Evolutionary conservation across 2,797 vertebrate genomes (phyloP).

Genomic region (Eutrigla gurnardus): DNA sequence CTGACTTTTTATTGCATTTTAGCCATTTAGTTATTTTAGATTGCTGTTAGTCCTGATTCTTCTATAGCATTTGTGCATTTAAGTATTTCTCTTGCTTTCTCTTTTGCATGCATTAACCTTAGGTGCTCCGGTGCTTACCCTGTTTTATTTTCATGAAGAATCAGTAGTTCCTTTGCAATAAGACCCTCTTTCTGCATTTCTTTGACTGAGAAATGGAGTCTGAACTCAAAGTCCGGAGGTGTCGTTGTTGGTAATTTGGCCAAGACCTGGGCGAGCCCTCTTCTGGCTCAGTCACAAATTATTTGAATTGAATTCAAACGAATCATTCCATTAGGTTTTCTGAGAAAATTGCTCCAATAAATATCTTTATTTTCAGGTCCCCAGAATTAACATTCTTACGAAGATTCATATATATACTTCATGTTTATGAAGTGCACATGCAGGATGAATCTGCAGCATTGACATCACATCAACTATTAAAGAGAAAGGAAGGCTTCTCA

Average conservation of each 20-base stretch:
- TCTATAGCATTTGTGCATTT: neutral
- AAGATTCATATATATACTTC: conserved; percentile 44
- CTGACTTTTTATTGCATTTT: neutral
- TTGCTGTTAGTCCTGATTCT: neutral
- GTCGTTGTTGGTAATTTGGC: neutral
- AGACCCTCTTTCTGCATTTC: neutral
- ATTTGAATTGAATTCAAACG: conserved; percentile 7
- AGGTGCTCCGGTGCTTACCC: neutral
- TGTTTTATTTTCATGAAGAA: neutral
- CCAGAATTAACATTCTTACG: neutral
- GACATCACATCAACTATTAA: conserved; percentile 41
- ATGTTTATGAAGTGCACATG: conserved; percentile 46
- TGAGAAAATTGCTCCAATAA: neutral
- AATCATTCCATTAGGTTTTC: neutral
- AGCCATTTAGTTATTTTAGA: neutral
- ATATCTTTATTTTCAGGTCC: neutral
- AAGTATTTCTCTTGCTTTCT: neutral
- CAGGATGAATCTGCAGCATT: conserved; percentile 51
- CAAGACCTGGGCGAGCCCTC: neutral
- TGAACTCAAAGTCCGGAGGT: neutral
- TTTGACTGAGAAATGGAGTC: neutral
- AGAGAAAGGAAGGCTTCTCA: conserved; percentile 7
- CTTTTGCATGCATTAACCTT: neutral
- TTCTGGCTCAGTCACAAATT: neutral
- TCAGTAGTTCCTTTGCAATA: neutral